Evolutionary conservation across 2,113 vertebrate genomes (phyloP).

Genomic region (Azemiops feae): DNA sequence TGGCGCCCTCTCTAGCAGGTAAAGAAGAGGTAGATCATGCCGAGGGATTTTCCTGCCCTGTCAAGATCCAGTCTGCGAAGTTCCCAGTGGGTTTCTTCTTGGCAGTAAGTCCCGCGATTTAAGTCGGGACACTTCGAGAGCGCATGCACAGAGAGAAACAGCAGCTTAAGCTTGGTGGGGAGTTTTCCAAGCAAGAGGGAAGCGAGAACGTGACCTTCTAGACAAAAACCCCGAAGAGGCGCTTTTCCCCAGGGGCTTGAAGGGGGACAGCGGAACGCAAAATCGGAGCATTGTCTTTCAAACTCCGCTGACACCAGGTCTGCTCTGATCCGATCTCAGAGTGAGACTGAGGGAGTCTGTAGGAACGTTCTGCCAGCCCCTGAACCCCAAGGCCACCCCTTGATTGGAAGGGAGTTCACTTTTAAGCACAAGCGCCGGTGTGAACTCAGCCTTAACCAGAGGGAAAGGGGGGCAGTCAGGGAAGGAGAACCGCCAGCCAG

Average conservation of each 20-base stretch:
- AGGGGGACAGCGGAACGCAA: not conserved
- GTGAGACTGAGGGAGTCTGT: not conserved
- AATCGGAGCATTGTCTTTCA: not conserved
- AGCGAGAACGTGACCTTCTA: not conserved
- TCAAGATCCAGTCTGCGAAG: not conserved
- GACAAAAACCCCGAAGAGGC: not conserved
- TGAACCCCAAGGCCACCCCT: not conserved
- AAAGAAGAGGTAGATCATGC: not conserved
- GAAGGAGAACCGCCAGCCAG: not conserved
- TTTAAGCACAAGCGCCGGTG: not conserved
- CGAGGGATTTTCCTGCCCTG: not conserved
- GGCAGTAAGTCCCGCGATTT: not conserved
- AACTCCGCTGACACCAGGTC: not conserved
- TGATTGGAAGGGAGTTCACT: not conserved
- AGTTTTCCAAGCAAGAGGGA: not conserved
- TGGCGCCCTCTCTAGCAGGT: not conserved
- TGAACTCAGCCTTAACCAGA: not conserved
- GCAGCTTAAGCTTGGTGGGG: not conserved
- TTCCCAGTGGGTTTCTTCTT: not conserved
- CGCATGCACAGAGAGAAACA: not conserved
- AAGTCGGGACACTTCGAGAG: not conserved
- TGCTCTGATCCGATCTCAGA: not conserved
- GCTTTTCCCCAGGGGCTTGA: not conserved
- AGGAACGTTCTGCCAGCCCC: not conserved
- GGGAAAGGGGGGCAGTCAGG: not conserved